Base-by-base conservation (phyloP, 2,113 vertebrate species). In the Anolis sagrei region DNA sequence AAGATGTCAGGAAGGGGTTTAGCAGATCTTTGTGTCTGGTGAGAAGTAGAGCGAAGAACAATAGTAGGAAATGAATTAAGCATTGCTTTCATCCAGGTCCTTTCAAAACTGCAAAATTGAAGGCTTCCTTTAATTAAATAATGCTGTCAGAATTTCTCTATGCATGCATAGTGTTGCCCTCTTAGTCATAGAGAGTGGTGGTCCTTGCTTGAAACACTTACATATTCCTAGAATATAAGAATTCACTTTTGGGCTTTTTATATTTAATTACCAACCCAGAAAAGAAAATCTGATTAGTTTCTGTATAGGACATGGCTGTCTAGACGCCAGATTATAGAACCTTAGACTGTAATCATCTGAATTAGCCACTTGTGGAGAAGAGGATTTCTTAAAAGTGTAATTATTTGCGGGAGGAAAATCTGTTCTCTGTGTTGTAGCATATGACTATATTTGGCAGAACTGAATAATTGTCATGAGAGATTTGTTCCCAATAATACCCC, bases 161-260 rank as follows among this genome's bases (percentile, higher is more conserved):
- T 19, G 3, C 16, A 27, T 73, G 44, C 49, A 39, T n/a, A 58
- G 32, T 14, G 11, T 54, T 61, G 21, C n/a, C 11, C 25, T 74
- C 4, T 86, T 54, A 89, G 89, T 91, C 89, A 89, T 86, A 44
- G 81, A 79, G 86, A 83, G 83, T 87, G 87, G 36, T n/a, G 87
- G 78, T 92, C 93, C 91, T 85, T 87, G 89, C 82, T 79, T 91
- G 74, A 83, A 92, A 87, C 79, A 78, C 66, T 88, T 89, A 44
- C 14, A 1, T 74, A 32, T 89, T 92, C 92, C 89, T 89, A 86
- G 90, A 82, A 89, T 92, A 94, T 91, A 92, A 87, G 90, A 94
- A 93, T 91, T 72, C 89, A 89, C 11, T 91, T 93, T 90, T 39
- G 51, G 72, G 80, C 86, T 44, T 68, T 0, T 90, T 61, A 79